Base-by-base conservation (phyloP, 2,888 invertebrate species). In the Catocala sponsa region DNA sequence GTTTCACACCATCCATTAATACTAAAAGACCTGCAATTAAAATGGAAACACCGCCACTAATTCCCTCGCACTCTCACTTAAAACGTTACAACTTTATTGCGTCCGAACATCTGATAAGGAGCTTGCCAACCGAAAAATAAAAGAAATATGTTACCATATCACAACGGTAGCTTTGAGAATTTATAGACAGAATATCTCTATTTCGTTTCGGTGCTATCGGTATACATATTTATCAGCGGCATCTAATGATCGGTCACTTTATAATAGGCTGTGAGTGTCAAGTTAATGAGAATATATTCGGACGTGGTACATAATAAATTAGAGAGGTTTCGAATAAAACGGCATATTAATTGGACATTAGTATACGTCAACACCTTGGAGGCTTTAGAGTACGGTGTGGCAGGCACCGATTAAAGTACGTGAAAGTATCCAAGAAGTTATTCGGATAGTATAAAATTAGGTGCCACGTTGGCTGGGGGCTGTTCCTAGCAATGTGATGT, bases 311-410 rank as follows among this genome's bases (percentile, higher is more conserved):
- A 83, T 87, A 83, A 92, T 92, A 93, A 92, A 93, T 92, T 91
- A 87, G 71, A 87, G 84, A 86, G 83, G 85, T 86, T 83, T 84
- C 87, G 85, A 87, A 90, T 87, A 80, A 86, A 91, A 90, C 88
- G 88, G 92, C 87, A 91, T 92, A 93, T 93, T 94, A 93, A 92
- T 92, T 92, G 90, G 90, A 88, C 86, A 94, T 93, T 92, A 92
- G 88, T 88, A 84, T 81, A 81, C 85, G 83, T 89, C 89, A 86
- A 91, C 91, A 91, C 90, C 88, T 87, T 73, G 63, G 64, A 74
- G 54, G 55, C 52, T 59, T 50, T 32, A 35, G 53, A 77, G 81
- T 77, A 76, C 78, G 82, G 78, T 80, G 79, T 78, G 68, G 79
- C 72, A 72, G 74, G 74, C 75, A 78, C 70, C 80, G 76, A 81